Evolutionary conservation across 2,113 vertebrate genomes (phyloP).

Genomic region (Melanostigma gelatinosum): DNA sequence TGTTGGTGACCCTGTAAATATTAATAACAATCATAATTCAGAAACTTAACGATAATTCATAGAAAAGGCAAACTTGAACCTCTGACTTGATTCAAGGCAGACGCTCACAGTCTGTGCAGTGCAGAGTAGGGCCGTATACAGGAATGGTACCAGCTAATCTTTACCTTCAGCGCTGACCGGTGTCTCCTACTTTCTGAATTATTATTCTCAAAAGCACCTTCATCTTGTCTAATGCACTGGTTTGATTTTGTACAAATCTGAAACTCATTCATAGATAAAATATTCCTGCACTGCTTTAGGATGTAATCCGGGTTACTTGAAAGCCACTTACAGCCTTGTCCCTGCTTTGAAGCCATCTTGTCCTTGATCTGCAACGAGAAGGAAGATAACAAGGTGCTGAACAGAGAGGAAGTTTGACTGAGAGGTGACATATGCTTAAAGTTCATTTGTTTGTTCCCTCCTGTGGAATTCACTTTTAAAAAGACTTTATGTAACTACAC

Average conservation of each 20-base stretch:
- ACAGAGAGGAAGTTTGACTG: too few species aligned
- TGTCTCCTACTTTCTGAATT: neutral
- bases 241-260: neutral
- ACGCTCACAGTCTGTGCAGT: too few species aligned
- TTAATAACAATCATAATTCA: neutral
- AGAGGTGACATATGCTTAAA: too few species aligned
- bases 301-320: too few species aligned
- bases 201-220: slow-evolving; percentile 11
- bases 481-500: too few species aligned
- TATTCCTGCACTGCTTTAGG: neutral
- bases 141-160: neutral
- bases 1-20: neutral
- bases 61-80: neutral
- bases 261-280: neutral
- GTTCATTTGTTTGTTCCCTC: too few species aligned
- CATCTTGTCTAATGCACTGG: neutral
- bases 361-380: too few species aligned
- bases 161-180: neutral
- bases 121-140: neutral
- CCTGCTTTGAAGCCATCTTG: too few species aligned
- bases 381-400: too few species aligned
- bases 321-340: too few species aligned
- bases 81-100: neutral
- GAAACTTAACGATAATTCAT: neutral
- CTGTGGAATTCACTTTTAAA: too few species aligned